phyloP scores from a whole-genome alignment of 92 coral and sea anemone species.

The Epizoanthus illoricatus region DNA sequence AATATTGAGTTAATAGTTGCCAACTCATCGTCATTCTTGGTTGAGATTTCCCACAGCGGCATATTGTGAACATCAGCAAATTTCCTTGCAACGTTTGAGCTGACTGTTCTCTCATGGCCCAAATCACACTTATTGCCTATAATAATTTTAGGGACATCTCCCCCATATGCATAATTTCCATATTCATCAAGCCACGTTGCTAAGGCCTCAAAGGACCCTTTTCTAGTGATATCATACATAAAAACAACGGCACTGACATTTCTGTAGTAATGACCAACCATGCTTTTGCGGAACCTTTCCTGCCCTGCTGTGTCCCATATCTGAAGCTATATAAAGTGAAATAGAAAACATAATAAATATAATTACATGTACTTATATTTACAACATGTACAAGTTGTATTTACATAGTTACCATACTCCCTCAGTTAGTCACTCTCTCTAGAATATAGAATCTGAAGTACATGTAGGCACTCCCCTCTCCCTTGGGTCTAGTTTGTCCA shows the following conservation, averaged over 20 bases:
- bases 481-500: no score
- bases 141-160: conserved; percentile 80
- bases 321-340: conserved; percentile 61
- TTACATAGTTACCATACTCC: no score
- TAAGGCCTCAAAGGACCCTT: conserved; percentile 79
- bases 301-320: conserved; percentile 99
- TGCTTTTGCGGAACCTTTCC: conserved; percentile 95
- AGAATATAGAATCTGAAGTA: no score
- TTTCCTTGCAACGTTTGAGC: conserved; percentile 87
- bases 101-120: conserved; percentile 70
- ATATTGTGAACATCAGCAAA: conserved; percentile 87
- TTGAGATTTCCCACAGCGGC: conserved; percentile 97
- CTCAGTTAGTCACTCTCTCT: no score
- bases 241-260: conserved; percentile 96
- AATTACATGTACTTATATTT: neutral
- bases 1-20: conserved; percentile 84
- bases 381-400: no score
- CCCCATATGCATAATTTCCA: conserved; percentile 73
- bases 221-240: conserved; percentile 91
- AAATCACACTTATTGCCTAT: conserved; percentile 97
- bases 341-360: neutral
- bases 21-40: conserved; percentile 87
- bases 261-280: conserved; percentile 94
- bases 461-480: no score
- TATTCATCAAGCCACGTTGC: conserved; percentile 84